Conservation (phyloP, 2,888 invertebrate species). For the Fragum whitleyi region DNA sequence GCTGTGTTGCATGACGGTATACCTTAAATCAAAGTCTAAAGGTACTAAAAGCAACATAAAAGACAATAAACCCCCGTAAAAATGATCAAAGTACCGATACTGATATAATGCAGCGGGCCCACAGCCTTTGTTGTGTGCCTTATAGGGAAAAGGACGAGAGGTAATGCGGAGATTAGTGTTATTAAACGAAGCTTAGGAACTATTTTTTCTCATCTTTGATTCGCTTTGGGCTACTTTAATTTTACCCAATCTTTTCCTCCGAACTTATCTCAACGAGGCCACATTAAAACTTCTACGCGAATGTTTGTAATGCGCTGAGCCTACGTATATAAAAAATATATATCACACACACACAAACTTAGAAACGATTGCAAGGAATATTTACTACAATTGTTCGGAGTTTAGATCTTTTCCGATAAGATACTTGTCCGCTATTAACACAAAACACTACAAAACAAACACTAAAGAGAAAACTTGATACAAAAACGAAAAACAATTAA, state of each 20-base stretch:
- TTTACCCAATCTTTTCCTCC: neutral
- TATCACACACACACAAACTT: too few relatives aligned
- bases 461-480: too few relatives aligned
- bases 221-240: constrained; percentile 4
- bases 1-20: constrained; percentile 39
- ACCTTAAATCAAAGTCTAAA: constrained; percentile 48
- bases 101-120: constrained; percentile 42
- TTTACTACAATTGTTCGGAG: too few relatives aligned
- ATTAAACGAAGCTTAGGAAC: constrained; percentile 41
- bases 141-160: constrained; percentile 34
- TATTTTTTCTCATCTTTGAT: neutral
- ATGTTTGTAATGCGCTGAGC: too few relatives aligned
- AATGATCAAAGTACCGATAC: constrained; percentile 62
- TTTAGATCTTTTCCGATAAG: too few relatives aligned
- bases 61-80: constrained; percentile 58
- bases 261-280: too few relatives aligned
- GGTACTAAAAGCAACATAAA: constrained; percentile 61
- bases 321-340: too few relatives aligned
- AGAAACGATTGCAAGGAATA: too few relatives aligned
- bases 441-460: too few relatives aligned
- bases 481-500: too few relatives aligned
- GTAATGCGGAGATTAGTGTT: constrained; percentile 45
- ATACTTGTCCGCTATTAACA: too few relatives aligned
- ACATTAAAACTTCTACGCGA: too few relatives aligned
- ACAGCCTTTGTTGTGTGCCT: constrained; percentile 41